Evolutionary conservation across 37 sponge, comb jelly and placozoan species (phyloP).

Genomic region (Spongia lamella): DNA sequence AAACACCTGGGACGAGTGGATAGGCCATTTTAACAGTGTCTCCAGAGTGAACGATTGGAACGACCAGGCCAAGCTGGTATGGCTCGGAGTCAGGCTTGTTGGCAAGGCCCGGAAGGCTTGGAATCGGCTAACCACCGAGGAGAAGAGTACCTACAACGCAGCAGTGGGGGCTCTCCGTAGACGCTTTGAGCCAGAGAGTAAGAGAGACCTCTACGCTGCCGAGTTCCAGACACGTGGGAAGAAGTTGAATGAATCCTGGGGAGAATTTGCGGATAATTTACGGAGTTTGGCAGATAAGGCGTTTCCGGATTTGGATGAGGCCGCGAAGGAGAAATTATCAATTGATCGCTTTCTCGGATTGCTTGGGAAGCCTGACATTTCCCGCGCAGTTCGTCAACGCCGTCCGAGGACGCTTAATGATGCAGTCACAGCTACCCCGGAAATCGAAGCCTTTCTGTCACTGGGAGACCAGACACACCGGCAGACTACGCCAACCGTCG

Average conservation of each 20-base stretch:
- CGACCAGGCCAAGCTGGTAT: constrained; percentile 1
- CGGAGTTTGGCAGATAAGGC: constrained; percentile 5
- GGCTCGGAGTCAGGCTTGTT: constrained; percentile 10
- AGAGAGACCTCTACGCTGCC: neutral
- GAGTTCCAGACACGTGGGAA: constrained; percentile 3
- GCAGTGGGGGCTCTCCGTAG: neutral
- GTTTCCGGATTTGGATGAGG: constrained; percentile 3
- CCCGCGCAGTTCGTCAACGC: too few relatives aligned
- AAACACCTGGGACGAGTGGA: constrained; percentile 23
- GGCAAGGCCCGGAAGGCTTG: constrained; percentile 18
- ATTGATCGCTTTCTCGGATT: too few relatives aligned
- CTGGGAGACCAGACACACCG: neutral
- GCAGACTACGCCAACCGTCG: neutral
- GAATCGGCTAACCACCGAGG: neutral
- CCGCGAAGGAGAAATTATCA: too few relatives aligned
- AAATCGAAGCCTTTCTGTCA: too few relatives aligned
- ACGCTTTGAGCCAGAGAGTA: constrained; percentile 13
- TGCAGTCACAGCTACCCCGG: too few relatives aligned
- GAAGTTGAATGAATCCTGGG: constrained; percentile 3
- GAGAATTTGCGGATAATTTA: neutral
- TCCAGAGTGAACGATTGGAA: constrained; percentile 16
- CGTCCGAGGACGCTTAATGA: too few relatives aligned
- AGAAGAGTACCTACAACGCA: neutral
- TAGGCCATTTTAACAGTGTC: constrained; percentile 9
- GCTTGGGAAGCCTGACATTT: too few relatives aligned